Conservation (phyloP, 2,888 invertebrate genomes). For the Perizoma affinitatum region DNA sequence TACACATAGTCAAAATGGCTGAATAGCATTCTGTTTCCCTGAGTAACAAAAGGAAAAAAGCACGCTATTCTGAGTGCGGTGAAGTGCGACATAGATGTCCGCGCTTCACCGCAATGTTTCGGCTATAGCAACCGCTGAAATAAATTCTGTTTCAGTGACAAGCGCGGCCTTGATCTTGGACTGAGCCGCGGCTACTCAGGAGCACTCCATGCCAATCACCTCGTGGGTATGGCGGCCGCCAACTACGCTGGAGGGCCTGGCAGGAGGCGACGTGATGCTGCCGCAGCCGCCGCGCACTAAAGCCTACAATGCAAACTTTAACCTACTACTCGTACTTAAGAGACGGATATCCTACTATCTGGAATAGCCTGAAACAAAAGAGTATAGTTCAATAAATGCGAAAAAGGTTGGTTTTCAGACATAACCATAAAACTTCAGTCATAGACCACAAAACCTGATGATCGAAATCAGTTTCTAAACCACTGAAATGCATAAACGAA, state of each 20-base stretch:
- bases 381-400: conserved; percentile 16
- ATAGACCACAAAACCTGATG: no score
- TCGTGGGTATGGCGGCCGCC: conserved; percentile 95
- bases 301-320: conserved; percentile 34
- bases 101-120: no score
- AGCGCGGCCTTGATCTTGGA: conserved; percentile 94
- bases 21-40: no score
- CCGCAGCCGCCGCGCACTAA: conserved; percentile 55
- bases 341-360: conserved; percentile 35
- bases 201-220: conserved; percentile 94
- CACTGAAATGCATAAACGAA: no score
- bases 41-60: no score
- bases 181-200: conserved; percentile 95
- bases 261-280: conserved; percentile 89
- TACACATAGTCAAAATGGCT: no score
- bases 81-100: no score
- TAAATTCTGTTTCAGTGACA: conserved; percentile 84
- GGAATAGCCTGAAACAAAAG: no score
- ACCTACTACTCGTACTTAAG: conserved; percentile 34
- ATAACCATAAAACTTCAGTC: background rate
- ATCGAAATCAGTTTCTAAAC: background rate
- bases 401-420: conserved; percentile 40
- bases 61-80: no score
- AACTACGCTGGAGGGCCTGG: conserved; percentile 95
- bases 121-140: background rate